phyloP scores from a whole-genome alignment of 2,888 invertebrate genomes.

The Sceliomorpha sp. region DNA sequence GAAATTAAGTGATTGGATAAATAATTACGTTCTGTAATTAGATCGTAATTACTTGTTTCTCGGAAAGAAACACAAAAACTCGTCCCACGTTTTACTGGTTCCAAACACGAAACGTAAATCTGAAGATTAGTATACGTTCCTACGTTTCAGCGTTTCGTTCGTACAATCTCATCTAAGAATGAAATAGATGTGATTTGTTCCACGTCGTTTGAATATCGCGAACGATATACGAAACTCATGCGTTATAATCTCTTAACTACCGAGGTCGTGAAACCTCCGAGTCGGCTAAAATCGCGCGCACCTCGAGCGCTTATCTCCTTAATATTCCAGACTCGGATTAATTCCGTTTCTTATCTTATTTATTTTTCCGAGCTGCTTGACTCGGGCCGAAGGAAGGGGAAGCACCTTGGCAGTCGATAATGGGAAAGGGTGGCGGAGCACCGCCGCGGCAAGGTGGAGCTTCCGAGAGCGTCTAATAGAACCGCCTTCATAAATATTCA shows the following conservation, averaged over 20 bases:
- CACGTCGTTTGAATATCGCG: too few species aligned
- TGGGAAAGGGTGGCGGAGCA: slow-evolving; percentile 40
- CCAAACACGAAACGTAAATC: too few species aligned
- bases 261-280: not conserved
- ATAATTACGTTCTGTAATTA: too few species aligned
- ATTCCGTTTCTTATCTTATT: slow-evolving; percentile 66
- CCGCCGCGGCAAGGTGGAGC: slow-evolving; percentile 25
- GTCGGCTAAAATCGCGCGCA: not conserved
- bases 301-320: slow-evolving; percentile 50
- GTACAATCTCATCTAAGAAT: too few species aligned
- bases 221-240: not conserved
- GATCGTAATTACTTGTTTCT: too few species aligned
- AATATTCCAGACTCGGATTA: slow-evolving; percentile 62
- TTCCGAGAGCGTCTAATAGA: slow-evolving; percentile 62
- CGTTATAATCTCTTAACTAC: slow-evolving; percentile 8
- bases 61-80: too few species aligned
- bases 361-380: slow-evolving; percentile 52
- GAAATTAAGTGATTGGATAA: too few species aligned
- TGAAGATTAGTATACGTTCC: too few species aligned
- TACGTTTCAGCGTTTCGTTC: too few species aligned
- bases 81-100: too few species aligned
- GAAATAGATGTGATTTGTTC: too few species aligned
- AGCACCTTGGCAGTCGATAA: slow-evolving; percentile 58
- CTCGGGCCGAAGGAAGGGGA: slow-evolving; percentile 22
- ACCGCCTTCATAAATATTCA: slow-evolving; percentile 78